phyloP scores from a whole-genome alignment of 2,113 vertebrate genomes.

The Hyla sarda region DNA sequence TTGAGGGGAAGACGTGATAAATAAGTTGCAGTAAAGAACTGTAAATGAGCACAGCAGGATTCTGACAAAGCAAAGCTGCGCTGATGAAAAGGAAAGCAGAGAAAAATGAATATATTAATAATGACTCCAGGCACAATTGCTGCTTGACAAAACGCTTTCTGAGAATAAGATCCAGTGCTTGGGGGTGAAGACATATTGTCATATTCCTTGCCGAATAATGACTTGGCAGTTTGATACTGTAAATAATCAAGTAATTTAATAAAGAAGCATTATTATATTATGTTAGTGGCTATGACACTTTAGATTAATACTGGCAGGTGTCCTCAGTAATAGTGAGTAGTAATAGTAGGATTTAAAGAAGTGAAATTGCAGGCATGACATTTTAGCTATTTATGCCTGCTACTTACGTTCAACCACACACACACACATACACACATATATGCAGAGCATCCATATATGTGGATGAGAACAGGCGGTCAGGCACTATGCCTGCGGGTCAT shows the following conservation, averaged over 20 bases:
- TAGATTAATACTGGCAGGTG: conserved; percentile 6
- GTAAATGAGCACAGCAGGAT: conserved; percentile 44
- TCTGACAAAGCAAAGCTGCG: conserved; percentile 37
- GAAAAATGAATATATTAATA: conserved; percentile 51
- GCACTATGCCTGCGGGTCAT: too few species aligned
- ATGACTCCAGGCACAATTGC: conserved; percentile 39
- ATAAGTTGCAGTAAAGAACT: conserved; percentile 38
- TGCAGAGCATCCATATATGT: too few species aligned
- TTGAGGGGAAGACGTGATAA: conserved; percentile 11
- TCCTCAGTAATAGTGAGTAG: not conserved
- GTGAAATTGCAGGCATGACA: not conserved
- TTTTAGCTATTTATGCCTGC: not conserved
- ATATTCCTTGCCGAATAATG: conserved; percentile 41
- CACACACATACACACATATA: too few species aligned
- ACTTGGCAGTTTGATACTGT: conserved; percentile 42
- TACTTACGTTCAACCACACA: not conserved
- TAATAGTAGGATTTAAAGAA: not conserved
- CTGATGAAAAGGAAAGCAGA: conserved; percentile 40
- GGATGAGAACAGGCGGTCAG: too few species aligned
- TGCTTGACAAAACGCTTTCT: conserved; percentile 14
- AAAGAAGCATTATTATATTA: not conserved
- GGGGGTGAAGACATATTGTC: conserved; percentile 16
- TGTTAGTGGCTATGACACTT: not conserved
- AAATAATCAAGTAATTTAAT: conserved; percentile 45
- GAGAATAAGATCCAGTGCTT: conserved; percentile 31